Conservation (phyloP, 2,888 invertebrate genomes). For the Erebia aethiops region DNA sequence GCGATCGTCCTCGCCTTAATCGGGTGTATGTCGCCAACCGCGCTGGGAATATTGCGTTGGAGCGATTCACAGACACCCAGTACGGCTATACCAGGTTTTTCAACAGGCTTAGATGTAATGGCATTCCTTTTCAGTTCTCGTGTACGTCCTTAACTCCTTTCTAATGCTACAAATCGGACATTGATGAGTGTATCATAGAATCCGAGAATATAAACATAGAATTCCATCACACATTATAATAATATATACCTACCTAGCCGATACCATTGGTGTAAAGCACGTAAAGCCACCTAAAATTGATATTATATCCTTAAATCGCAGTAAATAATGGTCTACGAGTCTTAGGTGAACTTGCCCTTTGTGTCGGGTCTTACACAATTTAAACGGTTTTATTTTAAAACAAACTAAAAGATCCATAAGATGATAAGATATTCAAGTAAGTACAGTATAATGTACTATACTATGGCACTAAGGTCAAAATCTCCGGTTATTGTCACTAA, state of each 20-base stretch:
- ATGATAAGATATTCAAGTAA: no score
- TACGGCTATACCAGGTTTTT: conserved; percentile 63
- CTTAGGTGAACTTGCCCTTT: no score
- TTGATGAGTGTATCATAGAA: conserved; percentile 11
- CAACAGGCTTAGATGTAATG: conserved; percentile 52
- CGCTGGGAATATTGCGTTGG: conserved; percentile 68
- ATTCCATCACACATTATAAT: not conserved
- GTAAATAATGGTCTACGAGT: no score
- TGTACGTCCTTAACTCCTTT: conserved; percentile 14
- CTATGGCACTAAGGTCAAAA: no score
- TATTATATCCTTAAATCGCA: no score
- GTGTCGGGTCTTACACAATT: no score
- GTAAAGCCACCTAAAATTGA: no score
- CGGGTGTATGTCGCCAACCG: conserved; percentile 63
- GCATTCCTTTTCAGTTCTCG: conserved; percentile 41
- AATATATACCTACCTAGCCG: not conserved
- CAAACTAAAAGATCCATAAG: no score
- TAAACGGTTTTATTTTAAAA: no score
- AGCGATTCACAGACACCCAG: conserved; percentile 68
- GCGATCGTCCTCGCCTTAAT: conserved; percentile 76
- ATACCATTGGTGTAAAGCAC: no score
- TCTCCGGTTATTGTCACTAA: no score
- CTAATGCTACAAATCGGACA: conserved; percentile 13
- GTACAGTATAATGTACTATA: no score
- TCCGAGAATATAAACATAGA: not conserved